Evolutionary conservation across 92 coral and sea anemone species (phyloP).

Genomic region (Ricordea florida): DNA sequence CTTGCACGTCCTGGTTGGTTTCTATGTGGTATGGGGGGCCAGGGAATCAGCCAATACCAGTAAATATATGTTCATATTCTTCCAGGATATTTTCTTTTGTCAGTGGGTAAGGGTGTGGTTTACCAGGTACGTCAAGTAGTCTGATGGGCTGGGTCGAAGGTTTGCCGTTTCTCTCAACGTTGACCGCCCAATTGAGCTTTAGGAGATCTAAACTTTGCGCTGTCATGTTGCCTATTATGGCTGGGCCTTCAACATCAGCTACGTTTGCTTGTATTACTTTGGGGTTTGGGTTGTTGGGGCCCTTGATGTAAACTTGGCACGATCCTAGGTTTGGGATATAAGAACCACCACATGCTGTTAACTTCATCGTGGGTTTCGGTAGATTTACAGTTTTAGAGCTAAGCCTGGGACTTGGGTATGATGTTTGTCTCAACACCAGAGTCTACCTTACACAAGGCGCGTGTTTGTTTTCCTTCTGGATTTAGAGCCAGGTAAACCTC

Average conservation of each 20-base stretch:
- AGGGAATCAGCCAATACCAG: conserved; percentile 45
- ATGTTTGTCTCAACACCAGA: conserved; percentile 50
- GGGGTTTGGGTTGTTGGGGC: conserved; percentile 23
- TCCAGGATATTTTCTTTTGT: conserved; percentile 47
- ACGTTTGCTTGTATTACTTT: conserved; percentile 16
- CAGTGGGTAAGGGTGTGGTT: conserved; percentile 46
- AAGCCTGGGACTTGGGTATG: conserved; percentile 42
- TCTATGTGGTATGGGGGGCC: conserved; percentile 32
- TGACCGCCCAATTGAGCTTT: conserved; percentile 53
- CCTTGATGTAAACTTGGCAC: conserved; percentile 40
- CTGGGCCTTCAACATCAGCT: conserved; percentile 37
- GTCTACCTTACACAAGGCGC: conserved; percentile 49
- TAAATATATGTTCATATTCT: conserved; percentile 28
- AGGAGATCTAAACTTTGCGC: conserved; percentile 37
- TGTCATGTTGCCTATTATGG: too few relatives aligned
- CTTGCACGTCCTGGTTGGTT: conserved; percentile 22
- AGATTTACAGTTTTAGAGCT: conserved; percentile 7
- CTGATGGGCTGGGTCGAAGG: neutral
- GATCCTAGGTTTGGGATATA: conserved; percentile 33
- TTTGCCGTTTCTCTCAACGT: neutral
- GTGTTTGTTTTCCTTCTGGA: conserved; percentile 29
- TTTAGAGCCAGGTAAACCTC: conserved; percentile 27
- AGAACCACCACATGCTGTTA: conserved; percentile 39
- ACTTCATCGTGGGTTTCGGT: conserved; percentile 33
- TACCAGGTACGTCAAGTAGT: neutral